Evolutionary conservation across 2,888 invertebrate genomes (phyloP).

Genomic region (Mystacides longicornis): DNA sequence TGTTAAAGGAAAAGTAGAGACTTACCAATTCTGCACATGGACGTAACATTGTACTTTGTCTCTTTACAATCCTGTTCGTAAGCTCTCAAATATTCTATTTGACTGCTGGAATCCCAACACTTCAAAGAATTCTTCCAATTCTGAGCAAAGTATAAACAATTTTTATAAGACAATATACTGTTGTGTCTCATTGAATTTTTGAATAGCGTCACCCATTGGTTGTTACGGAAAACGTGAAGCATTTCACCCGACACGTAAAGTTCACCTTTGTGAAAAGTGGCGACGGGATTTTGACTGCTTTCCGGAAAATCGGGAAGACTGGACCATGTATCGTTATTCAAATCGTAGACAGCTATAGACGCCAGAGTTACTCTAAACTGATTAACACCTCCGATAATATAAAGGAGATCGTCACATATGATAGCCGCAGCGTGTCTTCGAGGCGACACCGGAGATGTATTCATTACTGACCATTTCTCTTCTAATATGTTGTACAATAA

Average conservation of each 20-base stretch:
- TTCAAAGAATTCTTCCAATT: constrained; percentile 17
- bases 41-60: constrained; percentile 12
- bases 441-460: constrained; percentile 3
- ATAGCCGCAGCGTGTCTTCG: constrained; percentile 18
- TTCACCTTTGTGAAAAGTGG: constrained; percentile 21
- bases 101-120: constrained; percentile 11
- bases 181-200: constrained; percentile 12
- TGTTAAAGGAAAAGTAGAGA: no score
- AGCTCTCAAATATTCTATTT: constrained; percentile 10
- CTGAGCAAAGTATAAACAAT: constrained; percentile 17
- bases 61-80: constrained; percentile 10
- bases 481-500: constrained; percentile 16
- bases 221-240: constrained; percentile 19
- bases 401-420: constrained; percentile 16
- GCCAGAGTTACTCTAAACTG: constrained; percentile 15
- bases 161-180: constrained; percentile 14
- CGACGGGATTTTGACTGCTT: constrained; percentile 17
- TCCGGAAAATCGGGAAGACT: constrained; percentile 21
- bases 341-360: constrained; percentile 14
- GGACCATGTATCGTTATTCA: constrained; percentile 18
- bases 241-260: constrained; percentile 20
- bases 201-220: constrained; percentile 17
- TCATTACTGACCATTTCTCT: constrained; percentile 17
- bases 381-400: constrained; percentile 23
- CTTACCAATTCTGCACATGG: constrained; percentile 19